A percentile compares a stretch with the other conserved stretches of the same genome.
phyloP scores from a whole-genome alignment of 2,113 vertebrate species.

The Promerops cafer region DNA sequence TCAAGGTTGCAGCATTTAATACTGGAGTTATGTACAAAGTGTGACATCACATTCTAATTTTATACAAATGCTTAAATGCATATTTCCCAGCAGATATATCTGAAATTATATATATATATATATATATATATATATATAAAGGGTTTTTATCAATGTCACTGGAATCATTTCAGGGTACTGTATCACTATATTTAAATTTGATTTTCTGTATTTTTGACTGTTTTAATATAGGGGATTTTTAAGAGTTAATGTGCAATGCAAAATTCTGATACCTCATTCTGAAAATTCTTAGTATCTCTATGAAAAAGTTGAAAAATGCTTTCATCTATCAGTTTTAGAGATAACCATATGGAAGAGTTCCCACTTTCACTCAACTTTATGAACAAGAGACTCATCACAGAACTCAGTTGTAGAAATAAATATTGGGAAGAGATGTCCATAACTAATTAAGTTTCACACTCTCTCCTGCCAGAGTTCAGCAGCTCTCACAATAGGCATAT shows the following conservation, averaged over 20 bases:
- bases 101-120: neutral
- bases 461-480: neutral
- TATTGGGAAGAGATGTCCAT: neutral
- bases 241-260: neutral
- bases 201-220: neutral
- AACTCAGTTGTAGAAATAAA: neutral
- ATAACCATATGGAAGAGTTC: neutral
- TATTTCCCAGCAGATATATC: neutral
- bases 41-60: neutral
- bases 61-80: neutral
- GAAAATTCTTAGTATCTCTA: neutral
- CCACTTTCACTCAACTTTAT: neutral
- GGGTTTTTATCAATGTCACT: neutral
- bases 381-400: neutral
- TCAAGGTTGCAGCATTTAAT: neutral
- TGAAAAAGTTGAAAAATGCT: neutral
- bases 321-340: neutral
- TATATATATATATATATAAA: neutral
- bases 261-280: neutral
- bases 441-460: neutral
- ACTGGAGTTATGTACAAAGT: neutral
- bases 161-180: neutral
- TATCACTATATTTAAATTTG: neutral
- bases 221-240: neutral
- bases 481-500: neutral